Base-by-base conservation (phyloP, 1,140 invertebrate genomes). In the Plectrocnemia conspersa region DNA sequence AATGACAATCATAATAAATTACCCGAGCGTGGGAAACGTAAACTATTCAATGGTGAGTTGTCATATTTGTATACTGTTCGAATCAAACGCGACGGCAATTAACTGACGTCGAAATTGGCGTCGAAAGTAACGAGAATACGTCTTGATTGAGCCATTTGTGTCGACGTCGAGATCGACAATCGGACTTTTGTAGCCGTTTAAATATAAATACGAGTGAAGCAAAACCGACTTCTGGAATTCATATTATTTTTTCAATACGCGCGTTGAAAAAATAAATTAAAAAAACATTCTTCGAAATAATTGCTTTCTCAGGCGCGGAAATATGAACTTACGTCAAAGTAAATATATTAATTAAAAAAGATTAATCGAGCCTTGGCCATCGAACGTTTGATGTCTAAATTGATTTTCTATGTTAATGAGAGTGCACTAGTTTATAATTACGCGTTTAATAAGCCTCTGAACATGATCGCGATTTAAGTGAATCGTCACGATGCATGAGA, bases 11-110 rank as follows among this genome's bases (percentile, higher is more conserved):
- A 35, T 54, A 49, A 54, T 53, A 53, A 58, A 58, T 58, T 53
- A 58, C 50, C 7, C 45, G 45, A 58, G 46, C 56, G 56, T 58
- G 56, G 45, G 56, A 58, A 25, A 44, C 33, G 15, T 44, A n/a
- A 7, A 13, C 32, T 3, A 15, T 13, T 11, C 32, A 35, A 13
- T 15, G 16, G 11, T 11, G 16, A 15, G 32, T 15, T 35, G 32
- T 35, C 32, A 29, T 29, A n/a, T 29, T n/a, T n/a, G 27, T 29
- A n/a, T 29, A 29, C 27, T n/a, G n/a, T 29, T 29, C 40, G 40
- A 42, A 42, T 42, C 24, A 42, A 42, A 42, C 40, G 19, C n/a
- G n/a, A n/a, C n/a, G n/a, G n/a, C n/a, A n/a, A n/a, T n/a, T n/a
- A n/a, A n/a, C n/a, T n/a, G n/a, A n/a, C n/a, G n/a, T n/a, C n/a